These are phyloP conservation scores for Sycobia sp. DNA, from an alignment of 1,140 invertebrate species.

Conservation along the genomic window DNA sequence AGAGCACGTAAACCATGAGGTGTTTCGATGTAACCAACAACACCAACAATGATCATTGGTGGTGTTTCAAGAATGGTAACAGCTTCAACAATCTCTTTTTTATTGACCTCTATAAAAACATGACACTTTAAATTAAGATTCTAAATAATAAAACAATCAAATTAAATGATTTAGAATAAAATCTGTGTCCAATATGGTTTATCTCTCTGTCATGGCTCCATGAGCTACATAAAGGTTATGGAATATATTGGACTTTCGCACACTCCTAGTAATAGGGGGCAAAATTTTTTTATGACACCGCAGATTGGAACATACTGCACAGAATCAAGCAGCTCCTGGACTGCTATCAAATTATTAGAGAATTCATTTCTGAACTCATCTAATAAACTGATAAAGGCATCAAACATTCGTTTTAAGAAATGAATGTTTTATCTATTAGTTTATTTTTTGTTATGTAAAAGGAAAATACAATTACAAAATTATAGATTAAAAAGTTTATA, in stretches of 20 bases:
- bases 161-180: neutral
- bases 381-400: conserved; percentile 40
- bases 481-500: neutral
- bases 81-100: conserved; percentile 99
- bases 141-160: conserved; percentile 17
- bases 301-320: conserved; percentile 50
- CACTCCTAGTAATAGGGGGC: conserved; percentile 59
- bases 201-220: conserved; percentile 69
- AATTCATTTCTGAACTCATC: conserved; percentile 26
- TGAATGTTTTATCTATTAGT: neutral
- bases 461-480: neutral
- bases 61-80: conserved; percentile 98
- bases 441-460: neutral
- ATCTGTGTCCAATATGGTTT: conserved; percentile 74
- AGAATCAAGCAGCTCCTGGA: conserved; percentile 53
- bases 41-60: conserved; percentile 96
- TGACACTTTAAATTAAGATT: conserved; percentile 16
- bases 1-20: conserved; percentile 93
- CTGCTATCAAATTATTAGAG: conserved; percentile 43
- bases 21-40: conserved; percentile 98
- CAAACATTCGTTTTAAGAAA: conserved; percentile 6
- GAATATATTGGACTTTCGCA: conserved; percentile 55
- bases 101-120: conserved; percentile 88
- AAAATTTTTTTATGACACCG: conserved; percentile 50
- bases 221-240: conserved; percentile 63